These are phyloP conservation scores for Grantiella picta DNA, from an alignment of 2,113 vertebrate species.

Conservation along the genomic window DNA sequence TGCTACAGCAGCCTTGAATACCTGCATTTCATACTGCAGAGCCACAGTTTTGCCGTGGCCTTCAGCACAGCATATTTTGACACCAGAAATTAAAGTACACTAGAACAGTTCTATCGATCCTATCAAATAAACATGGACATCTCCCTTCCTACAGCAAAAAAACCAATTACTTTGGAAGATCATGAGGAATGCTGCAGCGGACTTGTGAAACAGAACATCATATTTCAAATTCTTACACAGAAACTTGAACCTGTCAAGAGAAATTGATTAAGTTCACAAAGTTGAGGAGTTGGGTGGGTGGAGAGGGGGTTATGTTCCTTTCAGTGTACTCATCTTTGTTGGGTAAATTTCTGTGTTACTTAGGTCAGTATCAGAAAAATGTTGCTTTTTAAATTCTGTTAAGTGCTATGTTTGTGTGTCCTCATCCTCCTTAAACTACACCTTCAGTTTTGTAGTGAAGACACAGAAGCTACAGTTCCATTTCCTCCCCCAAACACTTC, in stretches of 20 bases:
- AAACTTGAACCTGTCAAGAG: background rate
- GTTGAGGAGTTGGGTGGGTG: background rate
- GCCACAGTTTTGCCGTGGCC: background rate
- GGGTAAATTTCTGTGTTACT: background rate
- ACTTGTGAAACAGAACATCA: background rate
- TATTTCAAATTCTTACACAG: background rate
- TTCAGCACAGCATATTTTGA: background rate
- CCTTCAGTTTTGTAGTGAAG: background rate
- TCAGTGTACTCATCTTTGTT: background rate
- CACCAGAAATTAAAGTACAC: background rate
- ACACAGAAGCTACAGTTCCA: background rate
- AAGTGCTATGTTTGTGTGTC: background rate
- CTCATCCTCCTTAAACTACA: background rate
- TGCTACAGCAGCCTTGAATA: background rate
- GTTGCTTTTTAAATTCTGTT: background rate
- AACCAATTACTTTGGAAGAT: background rate
- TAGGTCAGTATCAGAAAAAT: background rate
- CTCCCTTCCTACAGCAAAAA: background rate
- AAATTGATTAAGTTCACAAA: background rate
- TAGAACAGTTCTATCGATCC: background rate
- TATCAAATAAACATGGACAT: background rate
- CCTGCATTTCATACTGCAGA: background rate
- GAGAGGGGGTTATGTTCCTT: background rate
- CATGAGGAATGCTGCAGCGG: background rate
- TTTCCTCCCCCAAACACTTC: background rate